Evolutionary conservation across 2,113 vertebrate genomes (phyloP).

Genomic region (Brachyhypopomus occidentalis): DNA sequence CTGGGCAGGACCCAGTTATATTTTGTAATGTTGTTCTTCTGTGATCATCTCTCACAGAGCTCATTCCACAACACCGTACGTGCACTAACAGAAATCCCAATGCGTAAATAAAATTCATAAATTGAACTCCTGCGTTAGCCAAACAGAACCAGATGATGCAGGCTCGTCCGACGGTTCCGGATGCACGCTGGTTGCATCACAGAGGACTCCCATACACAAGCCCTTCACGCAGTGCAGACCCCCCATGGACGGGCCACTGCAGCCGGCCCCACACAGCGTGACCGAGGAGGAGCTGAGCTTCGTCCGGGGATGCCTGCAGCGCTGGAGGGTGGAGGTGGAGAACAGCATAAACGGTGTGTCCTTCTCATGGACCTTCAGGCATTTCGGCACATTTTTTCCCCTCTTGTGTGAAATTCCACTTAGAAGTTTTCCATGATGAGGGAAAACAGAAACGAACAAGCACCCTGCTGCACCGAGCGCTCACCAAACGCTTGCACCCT

Average conservation of each 20-base stretch:
- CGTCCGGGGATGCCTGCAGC: slow-evolving; percentile 84
- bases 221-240: slow-evolving; percentile 68
- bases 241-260: slow-evolving; percentile 61
- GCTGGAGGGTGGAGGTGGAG: slow-evolving; percentile 89
- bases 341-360: slow-evolving; percentile 85
- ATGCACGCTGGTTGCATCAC: slow-evolving; percentile 47
- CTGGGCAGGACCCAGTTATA: too few relatives aligned
- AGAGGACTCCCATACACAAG: slow-evolving; percentile 62
- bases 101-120: neutral
- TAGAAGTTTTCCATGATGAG: slow-evolving; percentile 2
- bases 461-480: slow-evolving; percentile 7
- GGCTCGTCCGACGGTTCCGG: slow-evolving; percentile 57
- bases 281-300: slow-evolving; percentile 83
- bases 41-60: too few relatives aligned
- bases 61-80: neutral
- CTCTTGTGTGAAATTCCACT: slow-evolving; percentile 25
- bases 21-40: too few relatives aligned
- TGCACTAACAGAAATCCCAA: neutral
- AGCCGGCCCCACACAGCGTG: slow-evolving; percentile 77
- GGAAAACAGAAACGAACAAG: slow-evolving; percentile 34
- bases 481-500: slow-evolving; percentile 32
- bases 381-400: slow-evolving; percentile 20
- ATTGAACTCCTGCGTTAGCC: slow-evolving; percentile 54
- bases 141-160: slow-evolving; percentile 51
- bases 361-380: neutral